These are phyloP conservation scores for Sebastiscus albofasciatus DNA, from an alignment of 2,797 vertebrate species.

Conservation along the genomic window DNA sequence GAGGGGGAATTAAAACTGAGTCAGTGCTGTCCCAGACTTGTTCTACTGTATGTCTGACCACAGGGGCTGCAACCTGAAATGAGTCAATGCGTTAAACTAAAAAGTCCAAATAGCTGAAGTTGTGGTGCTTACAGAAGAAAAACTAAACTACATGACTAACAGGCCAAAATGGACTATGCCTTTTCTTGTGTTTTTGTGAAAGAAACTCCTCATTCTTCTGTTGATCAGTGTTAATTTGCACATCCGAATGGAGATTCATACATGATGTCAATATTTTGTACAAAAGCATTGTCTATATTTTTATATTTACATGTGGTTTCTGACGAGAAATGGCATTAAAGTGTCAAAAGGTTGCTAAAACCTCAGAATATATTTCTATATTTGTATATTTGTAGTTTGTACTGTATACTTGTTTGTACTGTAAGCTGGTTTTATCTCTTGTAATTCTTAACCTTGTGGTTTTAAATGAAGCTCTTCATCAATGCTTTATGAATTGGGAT, in stretches of 20 bases:
- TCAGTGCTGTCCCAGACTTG: constrained; percentile 53
- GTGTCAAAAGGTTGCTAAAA: constrained; percentile 77
- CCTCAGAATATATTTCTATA: constrained; percentile 81
- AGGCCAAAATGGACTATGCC: constrained; percentile 68
- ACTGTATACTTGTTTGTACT: constrained; percentile 80
- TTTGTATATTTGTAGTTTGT: constrained; percentile 85
- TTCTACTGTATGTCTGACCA: constrained; percentile 64
- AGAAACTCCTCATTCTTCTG: constrained; percentile 58
- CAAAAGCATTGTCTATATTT: constrained; percentile 85
- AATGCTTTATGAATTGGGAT: constrained; percentile 62
- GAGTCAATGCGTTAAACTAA: constrained; percentile 31
- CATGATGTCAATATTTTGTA: constrained; percentile 85
- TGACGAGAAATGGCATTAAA: constrained; percentile 76
- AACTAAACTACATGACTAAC: constrained; percentile 48
- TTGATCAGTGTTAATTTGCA: constrained; percentile 83
- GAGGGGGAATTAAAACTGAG: constrained; percentile 37
- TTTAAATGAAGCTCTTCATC: constrained; percentile 65
- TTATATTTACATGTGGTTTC: constrained; percentile 81
- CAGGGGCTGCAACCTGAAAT: constrained; percentile 55
- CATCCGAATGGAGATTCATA: constrained; percentile 79
- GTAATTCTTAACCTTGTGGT: constrained; percentile 60
- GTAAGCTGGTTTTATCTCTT: constrained; percentile 68
- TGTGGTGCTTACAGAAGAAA: constrained; percentile 63
- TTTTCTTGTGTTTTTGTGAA: constrained; percentile 51
- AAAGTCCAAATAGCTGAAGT: constrained; percentile 73